phyloP scores from a whole-genome alignment of 1,140 invertebrate genomes.

The Nasonia giraulti region DNA sequence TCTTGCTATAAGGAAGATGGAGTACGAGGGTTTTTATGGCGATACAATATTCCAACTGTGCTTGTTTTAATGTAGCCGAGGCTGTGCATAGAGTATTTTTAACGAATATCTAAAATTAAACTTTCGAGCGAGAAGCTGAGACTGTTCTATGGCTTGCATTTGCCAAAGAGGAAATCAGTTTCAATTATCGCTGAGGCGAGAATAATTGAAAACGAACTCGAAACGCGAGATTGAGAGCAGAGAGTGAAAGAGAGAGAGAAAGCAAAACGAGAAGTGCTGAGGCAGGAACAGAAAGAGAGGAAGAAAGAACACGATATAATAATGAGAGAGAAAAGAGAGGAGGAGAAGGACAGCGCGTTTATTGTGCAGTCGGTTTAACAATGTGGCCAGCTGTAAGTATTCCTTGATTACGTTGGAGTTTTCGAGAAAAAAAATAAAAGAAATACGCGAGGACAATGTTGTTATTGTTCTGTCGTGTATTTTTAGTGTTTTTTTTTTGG shows the following conservation, averaged over 20 bases:
- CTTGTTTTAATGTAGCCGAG: too few relatives aligned
- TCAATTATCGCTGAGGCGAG: slow-evolving; percentile 39
- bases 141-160: background rate
- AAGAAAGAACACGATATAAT: background rate
- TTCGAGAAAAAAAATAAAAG: background rate
- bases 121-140: background rate
- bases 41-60: too few relatives aligned
- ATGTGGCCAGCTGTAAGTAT: background rate
- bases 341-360: background rate
- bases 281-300: background rate
- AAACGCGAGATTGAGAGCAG: slow-evolving; percentile 16
- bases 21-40: background rate
- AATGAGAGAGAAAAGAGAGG: background rate
- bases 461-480: background rate
- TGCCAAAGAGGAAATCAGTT: slow-evolving; percentile 35
- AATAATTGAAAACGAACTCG: slow-evolving; percentile 45
- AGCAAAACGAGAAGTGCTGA: slow-evolving; percentile 4
- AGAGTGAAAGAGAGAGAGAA: background rate
- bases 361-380: background rate
- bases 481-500: background rate
- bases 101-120: background rate
- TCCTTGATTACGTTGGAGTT: background rate
- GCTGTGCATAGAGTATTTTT: background rate
- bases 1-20: slow-evolving; percentile 13
- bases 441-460: background rate